Percentiles rank a stretch among this genome's conserved stretches.
These are phyloP conservation scores for Sebastes steindachneri DNA, from an alignment of 2,797 vertebrate genomes.

Conservation along the genomic window DNA sequence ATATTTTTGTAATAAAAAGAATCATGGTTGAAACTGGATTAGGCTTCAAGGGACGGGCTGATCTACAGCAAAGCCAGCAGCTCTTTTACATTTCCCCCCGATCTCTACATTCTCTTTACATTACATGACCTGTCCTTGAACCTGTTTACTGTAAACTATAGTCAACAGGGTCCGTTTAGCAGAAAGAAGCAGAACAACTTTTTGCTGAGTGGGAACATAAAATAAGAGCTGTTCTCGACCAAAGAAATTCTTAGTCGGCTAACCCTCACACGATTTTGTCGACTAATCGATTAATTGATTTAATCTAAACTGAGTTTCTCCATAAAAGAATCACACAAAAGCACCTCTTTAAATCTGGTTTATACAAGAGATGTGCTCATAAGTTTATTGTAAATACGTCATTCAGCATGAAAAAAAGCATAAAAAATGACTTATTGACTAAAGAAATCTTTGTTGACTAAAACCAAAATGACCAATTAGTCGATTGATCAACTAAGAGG, in stretches of 20 bases:
- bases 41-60: not conserved
- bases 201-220: not conserved
- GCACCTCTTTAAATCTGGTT: not conserved
- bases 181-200: not conserved
- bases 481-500: not conserved
- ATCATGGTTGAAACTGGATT: not conserved
- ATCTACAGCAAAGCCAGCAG: not conserved
- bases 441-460: not conserved
- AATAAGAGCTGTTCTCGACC: not conserved
- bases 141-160: constrained; percentile 48
- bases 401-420: not conserved
- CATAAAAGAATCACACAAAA: not conserved
- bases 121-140: not conserved
- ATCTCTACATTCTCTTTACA: not conserved
- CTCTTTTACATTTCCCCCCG: not conserved
- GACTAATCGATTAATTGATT: not conserved
- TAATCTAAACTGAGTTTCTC: not conserved
- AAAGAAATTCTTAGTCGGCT: not conserved
- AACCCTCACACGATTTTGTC: not conserved
- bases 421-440: not conserved
- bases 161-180: not conserved
- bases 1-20: not conserved
- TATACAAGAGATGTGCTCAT: not conserved
- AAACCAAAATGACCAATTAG: not conserved
- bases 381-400: not conserved